Percentiles rank a stretch among this genome's conserved stretches.
Evolutionary conservation across 2,113 vertebrate species (phyloP).

Genomic region (Pantherophis guttatus): DNA sequence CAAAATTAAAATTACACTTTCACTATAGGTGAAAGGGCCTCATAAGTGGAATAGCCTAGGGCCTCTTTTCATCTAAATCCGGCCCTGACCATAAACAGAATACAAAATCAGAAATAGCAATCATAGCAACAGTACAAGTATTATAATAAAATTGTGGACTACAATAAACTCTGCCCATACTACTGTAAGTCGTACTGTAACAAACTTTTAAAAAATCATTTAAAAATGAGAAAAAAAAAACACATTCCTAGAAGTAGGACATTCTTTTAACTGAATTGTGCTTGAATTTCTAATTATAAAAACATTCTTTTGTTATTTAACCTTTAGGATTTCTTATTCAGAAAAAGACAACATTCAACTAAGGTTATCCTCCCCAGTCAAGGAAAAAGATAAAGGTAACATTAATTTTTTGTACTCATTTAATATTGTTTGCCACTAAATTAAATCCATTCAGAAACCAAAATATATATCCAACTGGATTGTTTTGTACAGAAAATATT

Average conservation of each 20-base stretch:
- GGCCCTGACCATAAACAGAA: not conserved
- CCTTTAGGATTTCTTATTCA: conserved; percentile 64
- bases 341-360: conserved; percentile 46
- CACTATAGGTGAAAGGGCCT: too few species aligned
- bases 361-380: conserved; percentile 35
- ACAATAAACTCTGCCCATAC: not conserved
- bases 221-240: not conserved
- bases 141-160: not conserved
- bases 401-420: not conserved
- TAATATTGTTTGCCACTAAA: not conserved
- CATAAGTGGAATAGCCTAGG: too few species aligned
- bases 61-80: too few species aligned
- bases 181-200: not conserved
- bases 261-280: not conserved
- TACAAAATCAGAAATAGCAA: not conserved
- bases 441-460: not conserved
- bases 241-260: not conserved
- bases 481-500: not conserved
- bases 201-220: not conserved
- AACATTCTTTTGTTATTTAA: conserved; percentile 50
- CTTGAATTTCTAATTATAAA: conserved; percentile 42
- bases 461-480: not conserved
- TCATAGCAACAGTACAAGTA: not conserved
- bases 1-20: too few species aligned
- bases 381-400: conserved; percentile 64